Evolutionary conservation across 1,140 invertebrate species (phyloP), one percentile per base, ranked within the genome.

Genomic region (Coenobita brevimanus): DNA sequence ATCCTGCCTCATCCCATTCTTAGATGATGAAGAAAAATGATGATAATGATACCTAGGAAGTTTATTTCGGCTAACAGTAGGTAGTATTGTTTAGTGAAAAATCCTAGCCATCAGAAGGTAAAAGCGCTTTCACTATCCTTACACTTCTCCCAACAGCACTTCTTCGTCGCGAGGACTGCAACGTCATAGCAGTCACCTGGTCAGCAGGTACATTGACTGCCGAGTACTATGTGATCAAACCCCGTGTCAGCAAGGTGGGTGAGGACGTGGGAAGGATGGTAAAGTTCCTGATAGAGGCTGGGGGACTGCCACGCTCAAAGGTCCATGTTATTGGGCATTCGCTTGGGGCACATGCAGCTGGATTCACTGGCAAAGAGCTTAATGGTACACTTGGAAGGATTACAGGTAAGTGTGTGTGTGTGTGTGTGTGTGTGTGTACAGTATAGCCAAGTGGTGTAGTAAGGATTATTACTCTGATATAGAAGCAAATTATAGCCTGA

Each of bases 161-260:
- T n/a, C 78, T 90, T 21, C 17, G 60, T 3, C 84, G 82, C 1
- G 86, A 90, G 93, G 96, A 97, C 91, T 95, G 96, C 90, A 98
- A 98, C 92, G 95, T 98, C 0, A 96, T 99, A 36, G 97, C 97
- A 91, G 97, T 99, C 3, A 97, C 98, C 92, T 99, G 98, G 98
- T 96, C 97, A 89, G 95, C 95, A n/a, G 98, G 98, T 0, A 97
- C 97, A 3, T 94, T 95, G 0, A 95, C 98, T 91, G 97, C 97
- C 0, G 98, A 98, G 92, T 99, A 99, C 82, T 90, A 85, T 43
- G 21, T 84, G 0, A 82, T 85, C n/a, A 46, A 80, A 21, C 60
- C n/a, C 8, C 17, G 71, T 15, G 85, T 88, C 8, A 27, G 73
- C 3, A 17, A 27, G 3, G 84, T 90, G 4, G 89, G 86, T 0